Conservation (phyloP, 1,140 invertebrate genomes). For the Andricus grossulariae region DNA sequence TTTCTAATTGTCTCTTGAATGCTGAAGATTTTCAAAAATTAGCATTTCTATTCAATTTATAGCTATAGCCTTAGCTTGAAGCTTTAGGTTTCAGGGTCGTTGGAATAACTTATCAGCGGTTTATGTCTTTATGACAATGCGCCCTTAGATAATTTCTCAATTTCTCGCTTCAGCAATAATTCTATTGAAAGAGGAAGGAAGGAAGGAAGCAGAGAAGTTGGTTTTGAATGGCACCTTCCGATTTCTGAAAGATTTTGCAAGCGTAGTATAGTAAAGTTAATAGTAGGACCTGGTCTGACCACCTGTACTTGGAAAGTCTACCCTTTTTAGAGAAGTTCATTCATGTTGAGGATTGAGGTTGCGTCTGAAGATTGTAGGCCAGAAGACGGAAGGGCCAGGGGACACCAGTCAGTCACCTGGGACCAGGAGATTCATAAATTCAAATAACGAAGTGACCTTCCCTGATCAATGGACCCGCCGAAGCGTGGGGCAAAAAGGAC, state of each 20-base stretch:
- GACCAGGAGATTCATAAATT: conserved; percentile 24
- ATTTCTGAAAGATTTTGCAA: not conserved
- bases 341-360: conserved; percentile 21
- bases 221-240: not conserved
- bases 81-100: no score
- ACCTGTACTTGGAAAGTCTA: conserved; percentile 11
- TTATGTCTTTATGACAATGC: no score
- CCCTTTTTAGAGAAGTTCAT: conserved; percentile 24
- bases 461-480: conserved; percentile 11
- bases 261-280: not conserved
- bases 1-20: no score
- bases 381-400: not conserved
- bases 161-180: no score
- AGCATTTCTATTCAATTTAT: no score
- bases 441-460: conserved; percentile 29
- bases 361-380: not conserved
- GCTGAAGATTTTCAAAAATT: no score
- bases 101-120: no score
- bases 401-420: no score
- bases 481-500: conserved; percentile 17
- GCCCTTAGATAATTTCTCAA: no score
- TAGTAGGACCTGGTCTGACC: conserved; percentile 9
- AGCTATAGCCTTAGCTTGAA: no score
- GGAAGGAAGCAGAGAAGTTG: not conserved
- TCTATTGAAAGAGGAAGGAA: no score